Conservation (phyloP, 1,140 invertebrate genomes). For the Rhysida immarginata region DNA sequence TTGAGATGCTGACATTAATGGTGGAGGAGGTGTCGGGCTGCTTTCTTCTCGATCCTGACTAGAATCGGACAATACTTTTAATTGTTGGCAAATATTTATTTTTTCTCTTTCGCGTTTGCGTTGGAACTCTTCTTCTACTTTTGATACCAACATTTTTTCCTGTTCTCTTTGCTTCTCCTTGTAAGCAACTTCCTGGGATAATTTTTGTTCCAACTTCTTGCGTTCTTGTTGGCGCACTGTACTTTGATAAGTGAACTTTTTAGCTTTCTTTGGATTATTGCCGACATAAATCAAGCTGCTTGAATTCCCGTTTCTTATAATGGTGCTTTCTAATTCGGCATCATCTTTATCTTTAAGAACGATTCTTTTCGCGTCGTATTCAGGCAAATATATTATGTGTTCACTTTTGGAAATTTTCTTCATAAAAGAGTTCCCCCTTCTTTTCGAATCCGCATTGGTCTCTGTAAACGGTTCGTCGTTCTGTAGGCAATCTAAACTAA, state of each 20-base stretch:
- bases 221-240: constrained; percentile 60
- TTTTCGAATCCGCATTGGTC: not conserved
- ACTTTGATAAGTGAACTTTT: constrained; percentile 64
- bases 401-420: constrained; percentile 14
- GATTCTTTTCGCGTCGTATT: constrained; percentile 32
- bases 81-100: constrained; percentile 51
- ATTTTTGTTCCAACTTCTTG: constrained; percentile 49
- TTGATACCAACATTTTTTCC: constrained; percentile 35
- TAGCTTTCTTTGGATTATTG: constrained; percentile 26
- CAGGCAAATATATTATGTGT: constrained; percentile 58
- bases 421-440: not conserved
- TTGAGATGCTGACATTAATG: not conserved
- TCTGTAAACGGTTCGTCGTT: constrained; percentile 1
- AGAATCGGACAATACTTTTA: constrained; percentile 49
- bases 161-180: constrained; percentile 54
- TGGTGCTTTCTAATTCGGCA: not conserved
- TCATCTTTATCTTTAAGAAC: constrained; percentile 13
- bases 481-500: constrained; percentile 1
- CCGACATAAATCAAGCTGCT: too few species aligned
- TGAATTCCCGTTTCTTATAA: not conserved
- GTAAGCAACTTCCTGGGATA: constrained; percentile 53
- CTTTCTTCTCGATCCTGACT: not conserved
- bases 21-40: constrained; percentile 1
- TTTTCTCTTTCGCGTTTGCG: constrained; percentile 54
- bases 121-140: constrained; percentile 42